Evolutionary conservation across 1,140 invertebrate genomes (phyloP).

Genomic region (Tetragnatha versicolor): DNA sequence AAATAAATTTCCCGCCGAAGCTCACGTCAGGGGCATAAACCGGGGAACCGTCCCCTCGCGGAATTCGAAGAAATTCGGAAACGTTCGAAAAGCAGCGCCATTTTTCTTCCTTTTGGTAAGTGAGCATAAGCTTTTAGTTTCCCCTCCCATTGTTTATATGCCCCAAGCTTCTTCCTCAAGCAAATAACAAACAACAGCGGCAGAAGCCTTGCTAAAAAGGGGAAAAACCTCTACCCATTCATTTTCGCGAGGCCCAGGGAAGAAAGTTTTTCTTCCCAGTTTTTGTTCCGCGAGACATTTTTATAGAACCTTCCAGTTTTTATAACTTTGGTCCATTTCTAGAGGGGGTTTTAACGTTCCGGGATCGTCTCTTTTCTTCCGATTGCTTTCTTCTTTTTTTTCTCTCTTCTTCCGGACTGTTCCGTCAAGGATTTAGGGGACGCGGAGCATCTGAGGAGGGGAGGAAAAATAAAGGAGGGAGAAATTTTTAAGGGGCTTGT

Average conservation of each 20-base stretch:
- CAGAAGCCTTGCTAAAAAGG: neutral
- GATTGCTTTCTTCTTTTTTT: constrained; percentile 50
- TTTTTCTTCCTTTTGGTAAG: neutral
- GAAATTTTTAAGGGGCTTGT: too few species aligned
- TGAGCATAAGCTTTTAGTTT: constrained; percentile 33
- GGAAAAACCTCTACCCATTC: constrained; percentile 40
- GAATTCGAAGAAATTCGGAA: too few species aligned
- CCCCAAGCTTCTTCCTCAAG: constrained; percentile 8
- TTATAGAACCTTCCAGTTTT: constrained; percentile 53
- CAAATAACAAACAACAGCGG: constrained; percentile 40
- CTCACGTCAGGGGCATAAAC: too few species aligned
- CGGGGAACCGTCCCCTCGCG: too few species aligned
- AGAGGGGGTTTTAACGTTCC: constrained; percentile 40
- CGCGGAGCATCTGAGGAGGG: too few species aligned
- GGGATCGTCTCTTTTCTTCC: constrained; percentile 38
- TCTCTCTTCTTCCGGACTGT: too few species aligned
- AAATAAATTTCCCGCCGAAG: too few species aligned
- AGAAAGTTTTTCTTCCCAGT: constrained; percentile 51
- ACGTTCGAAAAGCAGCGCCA: too few species aligned
- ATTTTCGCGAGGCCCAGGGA: constrained; percentile 28
- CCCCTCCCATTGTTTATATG: constrained; percentile 40
- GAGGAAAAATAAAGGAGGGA: too few species aligned
- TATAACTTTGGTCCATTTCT: constrained; percentile 53
- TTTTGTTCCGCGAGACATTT: constrained; percentile 52
- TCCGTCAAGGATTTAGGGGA: too few species aligned